Percentiles rank a stretch among this genome's conserved stretches.
Conservation (phyloP, 2,113 vertebrate genomes). For the Peucedramus taeniatus region DNA sequence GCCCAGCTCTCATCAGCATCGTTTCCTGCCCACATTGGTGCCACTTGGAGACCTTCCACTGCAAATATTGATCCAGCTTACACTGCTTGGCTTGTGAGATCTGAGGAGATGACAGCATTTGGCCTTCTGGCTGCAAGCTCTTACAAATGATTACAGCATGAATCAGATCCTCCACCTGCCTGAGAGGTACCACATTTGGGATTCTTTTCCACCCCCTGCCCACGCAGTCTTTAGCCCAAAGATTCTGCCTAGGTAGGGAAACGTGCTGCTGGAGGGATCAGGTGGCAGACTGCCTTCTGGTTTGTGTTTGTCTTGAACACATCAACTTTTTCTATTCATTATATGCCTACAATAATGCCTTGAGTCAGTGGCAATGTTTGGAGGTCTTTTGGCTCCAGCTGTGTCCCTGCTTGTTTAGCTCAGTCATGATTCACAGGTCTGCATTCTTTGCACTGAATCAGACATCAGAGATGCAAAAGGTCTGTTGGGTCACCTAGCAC, state of each 20-base stretch:
- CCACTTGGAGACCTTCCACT: slow-evolving; percentile 23
- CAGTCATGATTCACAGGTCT: neutral
- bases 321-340: neutral
- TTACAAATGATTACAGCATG: neutral
- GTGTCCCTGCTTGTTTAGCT: neutral
- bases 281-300: neutral
- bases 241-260: neutral
- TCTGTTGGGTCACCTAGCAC: neutral
- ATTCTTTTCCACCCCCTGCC: neutral
- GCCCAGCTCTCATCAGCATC: neutral
- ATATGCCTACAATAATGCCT: neutral
- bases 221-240: neutral
- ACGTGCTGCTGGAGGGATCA: neutral
- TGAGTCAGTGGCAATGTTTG: neutral
- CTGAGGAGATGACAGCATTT: neutral
- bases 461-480: neutral
- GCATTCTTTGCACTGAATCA: slow-evolving; percentile 34
- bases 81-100: neutral
- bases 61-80: slow-evolving; percentile 34
- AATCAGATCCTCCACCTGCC: slow-evolving; percentile 37
- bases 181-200: rapidly evolving
- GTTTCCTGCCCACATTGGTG: neutral
- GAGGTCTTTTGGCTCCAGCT: neutral
- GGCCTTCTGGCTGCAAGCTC: neutral
- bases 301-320: neutral